Evolutionary conservation across 1,140 invertebrate species (phyloP).

Genomic region (Caenorhabditis tropicalis): DNA sequence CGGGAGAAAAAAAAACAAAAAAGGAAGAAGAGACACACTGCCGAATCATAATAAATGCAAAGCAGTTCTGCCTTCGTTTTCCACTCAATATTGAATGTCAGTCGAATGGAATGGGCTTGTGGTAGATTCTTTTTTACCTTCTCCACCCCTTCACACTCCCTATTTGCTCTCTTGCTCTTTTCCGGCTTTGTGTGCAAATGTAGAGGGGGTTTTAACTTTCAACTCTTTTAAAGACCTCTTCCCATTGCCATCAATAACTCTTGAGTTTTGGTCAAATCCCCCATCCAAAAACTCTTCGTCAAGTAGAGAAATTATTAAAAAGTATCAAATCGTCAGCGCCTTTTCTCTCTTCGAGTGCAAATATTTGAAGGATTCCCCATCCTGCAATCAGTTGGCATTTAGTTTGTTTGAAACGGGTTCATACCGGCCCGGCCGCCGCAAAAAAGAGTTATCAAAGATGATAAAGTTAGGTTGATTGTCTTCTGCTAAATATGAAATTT

Average conservation of each 20-base stretch:
- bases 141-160: neutral
- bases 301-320: neutral
- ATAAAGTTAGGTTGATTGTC: neutral
- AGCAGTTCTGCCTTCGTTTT: slow-evolving; percentile 4
- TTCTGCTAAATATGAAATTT: neutral
- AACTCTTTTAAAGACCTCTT: neutral
- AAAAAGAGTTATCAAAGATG: slow-evolving; percentile 27
- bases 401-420: slow-evolving; percentile 38
- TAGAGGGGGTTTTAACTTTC: slow-evolving; percentile 9
- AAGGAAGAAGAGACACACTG: neutral
- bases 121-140: slow-evolving; percentile 10
- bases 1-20: slow-evolving; percentile 36
- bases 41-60: slow-evolving; percentile 44
- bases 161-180: slow-evolving; percentile 33
- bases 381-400: slow-evolving; percentile 32
- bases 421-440: neutral
- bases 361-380: slow-evolving; percentile 11
- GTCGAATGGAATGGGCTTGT: neutral
- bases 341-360: neutral
- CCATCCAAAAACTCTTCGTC: neutral
- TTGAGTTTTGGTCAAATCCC: slow-evolving; percentile 18
- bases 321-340: neutral
- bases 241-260: slow-evolving; percentile 14
- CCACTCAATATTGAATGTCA: slow-evolving; percentile 35
- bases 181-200: neutral